Evolutionary conservation across 53 echinoderm and acorn worm genomes (phyloP).

Genomic region (Antedon mediterranea): DNA sequence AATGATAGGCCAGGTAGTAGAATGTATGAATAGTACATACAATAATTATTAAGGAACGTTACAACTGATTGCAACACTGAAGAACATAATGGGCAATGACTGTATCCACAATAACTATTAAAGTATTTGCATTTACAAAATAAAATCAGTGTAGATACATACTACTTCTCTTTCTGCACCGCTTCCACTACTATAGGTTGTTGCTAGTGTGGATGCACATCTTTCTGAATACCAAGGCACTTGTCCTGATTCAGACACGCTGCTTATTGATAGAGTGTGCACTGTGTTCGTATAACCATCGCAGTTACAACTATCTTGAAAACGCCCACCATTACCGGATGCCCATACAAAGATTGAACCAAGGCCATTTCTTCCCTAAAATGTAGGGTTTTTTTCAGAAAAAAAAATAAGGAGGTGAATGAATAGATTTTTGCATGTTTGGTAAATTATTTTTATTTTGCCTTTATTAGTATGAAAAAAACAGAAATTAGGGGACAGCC

Average conservation of each 20-base stretch:
- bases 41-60: no score
- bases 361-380: slow-evolving; percentile 3
- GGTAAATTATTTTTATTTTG: no score
- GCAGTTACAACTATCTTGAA: slow-evolving; percentile 1
- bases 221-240: slow-evolving; percentile 5
- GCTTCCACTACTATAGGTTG: slow-evolving; percentile 13
- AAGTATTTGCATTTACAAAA: no score
- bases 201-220: slow-evolving; percentile 5
- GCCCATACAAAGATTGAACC: slow-evolving; percentile 14
- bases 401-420: no score
- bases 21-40: no score
- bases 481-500: no score
- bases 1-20: no score
- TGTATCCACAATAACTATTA: no score
- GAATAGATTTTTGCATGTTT: no score
- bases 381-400: neutral
- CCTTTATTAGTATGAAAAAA: no score
- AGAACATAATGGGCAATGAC: no score
- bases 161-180: neutral
- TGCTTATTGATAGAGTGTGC: slow-evolving; percentile 2
- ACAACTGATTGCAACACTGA: no score
- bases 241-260: neutral
- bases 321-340: slow-evolving; percentile 5
- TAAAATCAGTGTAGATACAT: neutral
- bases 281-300: slow-evolving; percentile 7